phyloP scores from a whole-genome alignment of 2,888 invertebrate species.

The Troilus luridus region DNA sequence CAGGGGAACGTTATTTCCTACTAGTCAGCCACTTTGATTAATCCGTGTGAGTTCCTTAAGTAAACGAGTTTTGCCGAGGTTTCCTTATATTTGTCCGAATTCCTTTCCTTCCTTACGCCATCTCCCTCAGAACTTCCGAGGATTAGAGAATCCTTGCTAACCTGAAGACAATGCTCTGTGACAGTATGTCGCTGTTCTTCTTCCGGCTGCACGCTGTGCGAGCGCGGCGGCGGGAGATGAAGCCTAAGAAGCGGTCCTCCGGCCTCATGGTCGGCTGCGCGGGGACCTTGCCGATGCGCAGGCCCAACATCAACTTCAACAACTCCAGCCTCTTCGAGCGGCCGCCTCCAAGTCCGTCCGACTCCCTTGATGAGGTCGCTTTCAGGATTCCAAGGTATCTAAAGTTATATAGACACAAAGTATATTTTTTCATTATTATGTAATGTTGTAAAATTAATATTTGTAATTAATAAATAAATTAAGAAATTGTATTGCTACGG shows the following conservation, averaged over 20 bases:
- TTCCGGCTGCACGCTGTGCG: slow-evolving; percentile 91
- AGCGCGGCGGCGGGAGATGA: slow-evolving; percentile 72
- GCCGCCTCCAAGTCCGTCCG: slow-evolving; percentile 86
- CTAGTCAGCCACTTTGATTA: too few relatives aligned
- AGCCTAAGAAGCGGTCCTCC: slow-evolving; percentile 66
- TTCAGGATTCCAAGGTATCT: slow-evolving; percentile 90
- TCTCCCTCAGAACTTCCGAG: not conserved
- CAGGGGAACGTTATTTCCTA: too few relatives aligned
- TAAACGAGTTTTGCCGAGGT: too few relatives aligned
- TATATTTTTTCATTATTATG: too few relatives aligned
- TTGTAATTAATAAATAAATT: too few relatives aligned
- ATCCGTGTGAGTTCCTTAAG: too few relatives aligned
- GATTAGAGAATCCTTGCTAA: not conserved
- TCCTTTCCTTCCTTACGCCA: not conserved
- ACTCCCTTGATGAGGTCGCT: slow-evolving; percentile 92
- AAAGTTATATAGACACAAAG: too few relatives aligned
- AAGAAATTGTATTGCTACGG: too few relatives aligned
- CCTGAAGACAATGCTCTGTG: not conserved
- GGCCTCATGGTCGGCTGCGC: slow-evolving; percentile 69
- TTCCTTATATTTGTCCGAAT: not conserved
- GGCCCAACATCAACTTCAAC: slow-evolving; percentile 77
- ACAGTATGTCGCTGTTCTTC: slow-evolving; percentile 95
- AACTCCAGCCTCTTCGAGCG: slow-evolving; percentile 88
- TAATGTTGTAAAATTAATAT: not conserved
- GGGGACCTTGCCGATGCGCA: slow-evolving; percentile 69